Base-by-base conservation (phyloP, 2,113 vertebrate species). In the Apteryx owenii region DNA sequence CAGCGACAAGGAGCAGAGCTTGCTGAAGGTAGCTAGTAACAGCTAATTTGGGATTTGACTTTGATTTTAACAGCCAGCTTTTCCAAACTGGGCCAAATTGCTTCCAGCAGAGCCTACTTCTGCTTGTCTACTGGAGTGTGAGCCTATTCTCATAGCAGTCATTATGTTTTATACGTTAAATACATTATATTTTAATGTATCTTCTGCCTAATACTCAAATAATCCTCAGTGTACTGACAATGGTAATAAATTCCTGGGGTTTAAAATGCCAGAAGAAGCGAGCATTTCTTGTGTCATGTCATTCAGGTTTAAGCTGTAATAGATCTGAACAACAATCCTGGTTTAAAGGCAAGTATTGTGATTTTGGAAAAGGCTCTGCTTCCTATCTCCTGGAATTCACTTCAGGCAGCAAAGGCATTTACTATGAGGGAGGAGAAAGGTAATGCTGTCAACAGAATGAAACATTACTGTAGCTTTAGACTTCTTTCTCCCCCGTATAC, bases 51-150 rank as follows among this genome's bases (percentile, higher is more conserved):
- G 90, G 96, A 93, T 90, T 95, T 90, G 71, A 76, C 88, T 77
- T 13, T 19, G 68, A 88, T 82, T 95, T 88, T 86, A 91, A 54
- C 68, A 91, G 85, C 68, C 46, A 79, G 79, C 58, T 91, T 82
- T 86, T 91, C 79, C 85, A 96, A 91, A 91, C 79, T 44, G 95
- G 96, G 90, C 90, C 95, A 81, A 93, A 94, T 86, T 83, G 64
- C 88, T 93, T 94, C 92, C 90, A 96, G 81, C 54, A 65, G 95
- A 95, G 93, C 56, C 65, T 56, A 78, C 82, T 95, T 89, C 82
- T 95, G 68, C 91, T 78, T 56, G 29, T 88, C 89, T 90, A 17
- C 79, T 91, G 14, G 7, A 93, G 69, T 85, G 82, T 77, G 85
- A 90, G 89, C 79, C 75, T 91, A 38, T 91, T 95, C 76, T 94